phyloP scores from a whole-genome alignment of 2,888 invertebrate genomes.

The Drosophila borborema region DNA sequence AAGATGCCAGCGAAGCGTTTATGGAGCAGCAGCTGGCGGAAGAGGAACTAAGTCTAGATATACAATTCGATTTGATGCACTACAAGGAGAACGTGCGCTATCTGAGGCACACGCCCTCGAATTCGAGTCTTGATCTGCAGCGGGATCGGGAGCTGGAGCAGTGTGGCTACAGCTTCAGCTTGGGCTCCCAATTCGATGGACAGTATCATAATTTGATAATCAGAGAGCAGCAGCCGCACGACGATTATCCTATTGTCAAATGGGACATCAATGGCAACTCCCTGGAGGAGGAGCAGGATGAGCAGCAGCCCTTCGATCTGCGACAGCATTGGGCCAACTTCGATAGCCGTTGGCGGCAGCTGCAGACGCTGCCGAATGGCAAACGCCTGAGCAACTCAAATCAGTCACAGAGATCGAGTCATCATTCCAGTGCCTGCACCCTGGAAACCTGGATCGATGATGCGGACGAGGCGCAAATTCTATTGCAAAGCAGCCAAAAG shows the following conservation, averaged over 20 bases:
- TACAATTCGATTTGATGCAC: slow-evolving; percentile 83
- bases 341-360: slow-evolving; percentile 75
- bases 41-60: slow-evolving; percentile 40
- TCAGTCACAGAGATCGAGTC: slow-evolving; percentile 78
- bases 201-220: slow-evolving; percentile 81
- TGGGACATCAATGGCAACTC: slow-evolving; percentile 84
- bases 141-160: slow-evolving; percentile 23
- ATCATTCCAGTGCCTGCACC: slow-evolving; percentile 84
- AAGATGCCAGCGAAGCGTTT: slow-evolving; percentile 46
- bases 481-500: slow-evolving; percentile 39
- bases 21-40: slow-evolving; percentile 28
- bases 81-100: slow-evolving; percentile 83
- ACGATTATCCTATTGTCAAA: slow-evolving; percentile 77
- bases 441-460: slow-evolving; percentile 85
- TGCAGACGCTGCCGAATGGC: slow-evolving; percentile 43
- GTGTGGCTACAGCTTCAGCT: slow-evolving; percentile 74
- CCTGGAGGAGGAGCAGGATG: slow-evolving; percentile 80
- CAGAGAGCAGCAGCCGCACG: slow-evolving; percentile 76
- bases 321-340: slow-evolving; percentile 74
- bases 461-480: slow-evolving; percentile 66
- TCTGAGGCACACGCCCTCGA: slow-evolving; percentile 83
- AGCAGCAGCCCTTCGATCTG: slow-evolving; percentile 73
- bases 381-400: slow-evolving; percentile 54
- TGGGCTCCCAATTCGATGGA: slow-evolving; percentile 79
- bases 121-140: slow-evolving; percentile 75